Evolutionary conservation across 1,140 invertebrate species (phyloP).

Genomic region (Sycophila sp.): DNA sequence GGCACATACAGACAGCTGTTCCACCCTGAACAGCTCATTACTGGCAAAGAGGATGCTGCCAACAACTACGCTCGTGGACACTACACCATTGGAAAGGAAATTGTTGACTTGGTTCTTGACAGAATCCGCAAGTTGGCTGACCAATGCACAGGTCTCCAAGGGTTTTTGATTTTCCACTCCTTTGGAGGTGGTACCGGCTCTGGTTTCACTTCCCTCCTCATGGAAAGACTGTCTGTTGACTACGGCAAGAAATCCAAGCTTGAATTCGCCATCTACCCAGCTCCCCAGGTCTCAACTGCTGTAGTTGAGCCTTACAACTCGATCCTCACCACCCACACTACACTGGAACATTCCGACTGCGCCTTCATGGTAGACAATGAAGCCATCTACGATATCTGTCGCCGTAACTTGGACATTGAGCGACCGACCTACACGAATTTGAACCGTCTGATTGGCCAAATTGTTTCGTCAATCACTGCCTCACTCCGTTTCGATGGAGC

Average conservation of each 20-base stretch:
- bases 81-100: slow-evolving; percentile 78
- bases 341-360: slow-evolving; percentile 74
- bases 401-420: slow-evolving; percentile 70
- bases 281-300: slow-evolving; percentile 78
- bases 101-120: slow-evolving; percentile 73
- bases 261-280: slow-evolving; percentile 77
- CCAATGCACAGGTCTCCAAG: slow-evolving; percentile 71
- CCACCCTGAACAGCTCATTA: slow-evolving; percentile 73
- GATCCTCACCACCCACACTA: slow-evolving; percentile 71
- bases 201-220: slow-evolving; percentile 75
- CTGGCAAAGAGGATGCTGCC: slow-evolving; percentile 55
- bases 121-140: slow-evolving; percentile 69
- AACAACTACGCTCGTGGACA: slow-evolving; percentile 41
- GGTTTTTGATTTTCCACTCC: slow-evolving; percentile 78
- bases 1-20: slow-evolving; percentile 70
- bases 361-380: slow-evolving; percentile 79
- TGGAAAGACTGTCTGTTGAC: slow-evolving; percentile 76
- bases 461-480: slow-evolving; percentile 73
- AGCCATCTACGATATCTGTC: slow-evolving; percentile 78
- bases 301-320: slow-evolving; percentile 78
- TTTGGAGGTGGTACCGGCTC: slow-evolving; percentile 80
- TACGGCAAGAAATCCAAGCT: slow-evolving; percentile 76
- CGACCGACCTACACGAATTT: slow-evolving; percentile 75
- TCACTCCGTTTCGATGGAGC: slow-evolving; percentile 60
- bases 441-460: slow-evolving; percentile 72